A percentile compares a stretch with the other conserved stretches of the same genome.
These are phyloP conservation scores for Phyllotreta cruciferae DNA, from an alignment of 2,888 invertebrate genomes.

Conservation along the genomic window DNA sequence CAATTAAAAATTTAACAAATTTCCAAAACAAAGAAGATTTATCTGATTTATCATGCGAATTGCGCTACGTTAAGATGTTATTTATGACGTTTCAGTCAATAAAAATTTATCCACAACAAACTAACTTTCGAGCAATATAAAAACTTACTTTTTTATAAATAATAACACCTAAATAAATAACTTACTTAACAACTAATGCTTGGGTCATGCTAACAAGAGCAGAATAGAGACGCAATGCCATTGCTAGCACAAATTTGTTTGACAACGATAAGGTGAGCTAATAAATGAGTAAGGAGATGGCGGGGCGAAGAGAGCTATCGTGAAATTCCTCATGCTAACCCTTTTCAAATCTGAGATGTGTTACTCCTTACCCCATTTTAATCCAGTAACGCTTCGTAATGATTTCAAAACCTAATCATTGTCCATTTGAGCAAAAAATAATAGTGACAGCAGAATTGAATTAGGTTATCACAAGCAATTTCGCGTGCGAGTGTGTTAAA, in stretches of 20 bases:
- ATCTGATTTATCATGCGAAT: too few relatives aligned
- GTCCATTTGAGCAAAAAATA: not conserved
- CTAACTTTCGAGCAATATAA: constrained; percentile 50
- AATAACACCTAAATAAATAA: constrained; percentile 48
- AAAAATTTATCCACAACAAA: constrained; percentile 48
- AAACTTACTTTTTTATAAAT: constrained; percentile 39
- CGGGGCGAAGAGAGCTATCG: constrained; percentile 28
- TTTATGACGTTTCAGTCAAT: too few relatives aligned
- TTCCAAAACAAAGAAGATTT: too few relatives aligned
- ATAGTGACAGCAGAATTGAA: constrained; percentile 9
- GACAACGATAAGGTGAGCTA: constrained; percentile 40
- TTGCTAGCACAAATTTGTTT: constrained; percentile 50
- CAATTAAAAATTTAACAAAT: too few relatives aligned
- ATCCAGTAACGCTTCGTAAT: not conserved
- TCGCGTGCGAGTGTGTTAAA: constrained; percentile 25
- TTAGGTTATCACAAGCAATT: constrained; percentile 24
- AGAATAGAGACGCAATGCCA: constrained; percentile 34
- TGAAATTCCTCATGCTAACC: constrained; percentile 28
- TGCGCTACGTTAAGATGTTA: too few relatives aligned
- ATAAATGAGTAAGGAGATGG: constrained; percentile 43
- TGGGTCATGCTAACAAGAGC: constrained; percentile 50
- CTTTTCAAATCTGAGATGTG: constrained; percentile 23
- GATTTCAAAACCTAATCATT: too few relatives aligned
- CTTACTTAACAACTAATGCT: constrained; percentile 52
- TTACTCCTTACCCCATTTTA: not conserved